A percentile compares a stretch with the other conserved stretches of the same genome.
phyloP scores from a whole-genome alignment of 2,888 invertebrate genomes.

The Minunthozetes semirufus region DNA sequence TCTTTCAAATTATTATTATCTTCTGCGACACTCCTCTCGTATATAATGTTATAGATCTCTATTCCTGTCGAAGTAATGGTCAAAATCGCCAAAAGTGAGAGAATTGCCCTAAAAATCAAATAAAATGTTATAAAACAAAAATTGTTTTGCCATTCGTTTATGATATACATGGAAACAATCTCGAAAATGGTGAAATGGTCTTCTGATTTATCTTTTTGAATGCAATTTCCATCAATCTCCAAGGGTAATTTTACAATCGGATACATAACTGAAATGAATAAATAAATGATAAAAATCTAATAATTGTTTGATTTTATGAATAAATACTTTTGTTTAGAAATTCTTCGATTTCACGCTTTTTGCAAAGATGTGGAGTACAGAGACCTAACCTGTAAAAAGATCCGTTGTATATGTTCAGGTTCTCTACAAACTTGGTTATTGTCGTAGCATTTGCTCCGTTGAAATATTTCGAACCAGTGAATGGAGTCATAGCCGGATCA shows the following conservation, averaged over 20 bases:
- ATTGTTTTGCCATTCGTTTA: too few relatives aligned
- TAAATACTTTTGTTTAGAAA: slow-evolving; percentile 27
- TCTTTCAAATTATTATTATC: slow-evolving; percentile 21
- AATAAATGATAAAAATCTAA: neutral
- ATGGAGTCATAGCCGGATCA: neutral
- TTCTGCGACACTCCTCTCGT: slow-evolving; percentile 14
- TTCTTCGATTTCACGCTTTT: slow-evolving; percentile 30
- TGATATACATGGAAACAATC: neutral
- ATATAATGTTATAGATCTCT: slow-evolving; percentile 32
- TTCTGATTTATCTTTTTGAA: neutral
- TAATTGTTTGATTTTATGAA: neutral
- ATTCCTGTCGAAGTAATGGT: slow-evolving; percentile 29
- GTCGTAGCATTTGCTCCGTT: neutral
- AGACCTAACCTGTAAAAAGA: slow-evolving; percentile 28
- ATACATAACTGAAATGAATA: slow-evolving; percentile 26
- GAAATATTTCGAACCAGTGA: neutral
- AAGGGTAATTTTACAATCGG: slow-evolving; percentile 32
- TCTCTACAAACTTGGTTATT: slow-evolving; percentile 13
- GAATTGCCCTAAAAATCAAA: neutral
- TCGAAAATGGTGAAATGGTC: neutral
- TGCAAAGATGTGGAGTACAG: slow-evolving; percentile 31
- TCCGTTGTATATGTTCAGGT: slow-evolving; percentile 18
- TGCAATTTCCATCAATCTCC: slow-evolving; percentile 7
- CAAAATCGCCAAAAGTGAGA: slow-evolving; percentile 5
- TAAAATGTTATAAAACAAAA: neutral